Percentiles rank a stretch among this genome's conserved stretches.
Evolutionary conservation across 2,113 vertebrate genomes (phyloP).

Genomic region (Regulus satrapa): DNA sequence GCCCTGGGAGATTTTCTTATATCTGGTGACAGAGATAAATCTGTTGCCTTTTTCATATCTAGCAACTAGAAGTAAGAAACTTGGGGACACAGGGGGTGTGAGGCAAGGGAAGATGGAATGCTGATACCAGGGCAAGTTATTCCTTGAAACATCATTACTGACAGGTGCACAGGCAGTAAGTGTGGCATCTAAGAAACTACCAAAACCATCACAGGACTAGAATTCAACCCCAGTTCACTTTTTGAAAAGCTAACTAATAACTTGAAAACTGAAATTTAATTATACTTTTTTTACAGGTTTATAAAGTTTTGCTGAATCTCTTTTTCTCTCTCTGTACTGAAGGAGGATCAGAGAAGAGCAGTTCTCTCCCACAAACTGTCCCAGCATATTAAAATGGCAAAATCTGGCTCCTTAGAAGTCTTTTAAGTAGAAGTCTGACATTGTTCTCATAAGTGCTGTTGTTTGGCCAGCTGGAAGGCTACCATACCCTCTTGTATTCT

Average conservation of each 20-base stretch:
- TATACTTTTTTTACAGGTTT: neutral
- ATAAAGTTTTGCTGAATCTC: neutral
- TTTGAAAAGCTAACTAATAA: neutral
- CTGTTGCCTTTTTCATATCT: neutral
- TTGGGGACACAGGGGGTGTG: neutral
- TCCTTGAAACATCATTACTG: neutral
- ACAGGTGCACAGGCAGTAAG: neutral
- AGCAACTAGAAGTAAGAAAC: neutral
- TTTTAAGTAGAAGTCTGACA: neutral
- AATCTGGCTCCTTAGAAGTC: neutral
- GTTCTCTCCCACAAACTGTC: neutral
- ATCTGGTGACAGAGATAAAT: neutral
- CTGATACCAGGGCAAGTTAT: neutral
- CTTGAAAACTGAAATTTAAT: neutral
- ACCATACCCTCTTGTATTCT: neutral
- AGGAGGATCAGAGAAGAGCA: neutral
- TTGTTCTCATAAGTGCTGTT: conserved; percentile 6
- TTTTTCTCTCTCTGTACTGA: neutral
- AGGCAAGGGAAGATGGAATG: neutral
- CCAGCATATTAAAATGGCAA: neutral
- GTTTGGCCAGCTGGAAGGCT: neutral
- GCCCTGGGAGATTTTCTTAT: neutral
- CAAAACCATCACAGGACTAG: neutral
- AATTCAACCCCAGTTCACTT: neutral
- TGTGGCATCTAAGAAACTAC: neutral